Conservation (phyloP, 2,888 invertebrate genomes). For the Tinea semifulvella region DNA sequence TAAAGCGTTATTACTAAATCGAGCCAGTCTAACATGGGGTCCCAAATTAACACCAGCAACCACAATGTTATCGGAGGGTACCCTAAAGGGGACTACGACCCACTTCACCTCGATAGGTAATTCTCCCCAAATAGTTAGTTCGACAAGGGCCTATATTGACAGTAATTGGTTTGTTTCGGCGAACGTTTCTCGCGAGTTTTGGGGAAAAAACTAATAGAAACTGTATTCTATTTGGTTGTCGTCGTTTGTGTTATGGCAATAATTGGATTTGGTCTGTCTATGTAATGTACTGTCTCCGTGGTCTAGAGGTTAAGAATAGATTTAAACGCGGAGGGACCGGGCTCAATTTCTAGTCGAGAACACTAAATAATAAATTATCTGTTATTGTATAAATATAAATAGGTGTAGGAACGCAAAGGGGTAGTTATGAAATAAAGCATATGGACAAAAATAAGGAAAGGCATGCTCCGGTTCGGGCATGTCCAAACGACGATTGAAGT, state of each 20-base stretch:
- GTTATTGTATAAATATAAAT: too few species aligned
- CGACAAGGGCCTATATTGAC: constrained; percentile 33
- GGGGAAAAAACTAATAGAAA: constrained; percentile 11
- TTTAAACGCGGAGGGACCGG: too few species aligned
- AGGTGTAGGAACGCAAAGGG: too few species aligned
- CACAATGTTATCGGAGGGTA: constrained; percentile 35
- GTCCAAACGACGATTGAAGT: too few species aligned
- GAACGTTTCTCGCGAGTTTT: constrained; percentile 3
- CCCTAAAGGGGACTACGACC: constrained; percentile 18
- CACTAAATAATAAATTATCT: too few species aligned
- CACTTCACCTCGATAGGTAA: constrained; percentile 38
- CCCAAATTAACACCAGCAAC: constrained; percentile 42
- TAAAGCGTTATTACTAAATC: constrained; percentile 37
- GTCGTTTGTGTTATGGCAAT: constrained; percentile 19
- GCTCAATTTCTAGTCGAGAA: too few species aligned
- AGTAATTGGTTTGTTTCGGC: constrained; percentile 43
- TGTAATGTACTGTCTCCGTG: constrained; percentile 6
- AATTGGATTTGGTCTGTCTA: constrained; percentile 23
- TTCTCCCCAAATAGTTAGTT: constrained; percentile 37
- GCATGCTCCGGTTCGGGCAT: too few species aligned
- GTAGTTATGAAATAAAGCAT: too few species aligned
- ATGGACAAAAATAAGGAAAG: too few species aligned
- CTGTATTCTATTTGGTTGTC: constrained; percentile 12
- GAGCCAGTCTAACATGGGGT: constrained; percentile 34
- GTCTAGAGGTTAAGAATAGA: too few species aligned